Evolutionary conservation across 2,113 vertebrate genomes (phyloP), one percentile per base, ranked within the genome.

Genomic region (Oxyruncus cristatus): DNA sequence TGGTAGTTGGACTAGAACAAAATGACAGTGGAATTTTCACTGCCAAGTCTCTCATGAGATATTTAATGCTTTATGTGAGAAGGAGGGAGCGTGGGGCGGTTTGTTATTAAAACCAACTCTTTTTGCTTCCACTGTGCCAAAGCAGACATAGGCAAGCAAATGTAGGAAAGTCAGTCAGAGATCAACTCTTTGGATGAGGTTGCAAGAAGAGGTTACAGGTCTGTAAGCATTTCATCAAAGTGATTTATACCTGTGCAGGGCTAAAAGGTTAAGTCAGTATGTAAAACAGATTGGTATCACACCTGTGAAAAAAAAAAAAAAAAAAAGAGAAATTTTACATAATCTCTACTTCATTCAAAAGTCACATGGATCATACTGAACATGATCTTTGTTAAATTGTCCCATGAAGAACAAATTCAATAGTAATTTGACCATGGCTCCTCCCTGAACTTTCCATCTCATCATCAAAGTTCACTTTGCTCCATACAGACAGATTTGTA

Each of bases 31-130:
- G 5, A 37, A 39, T 47, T 77, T 73, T 58, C 27, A 30, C 19
- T 72, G 27, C 5, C 37, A 87, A 46, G 14, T 53, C 5, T 53
- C 24, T 49, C 27, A 32, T 8, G 23, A 76, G 7, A 1, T 52
- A 27, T 66, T 66, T 84, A 52, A 55, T 68, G 9, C 66, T 66
- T 56, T 76, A 23, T 21, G 12, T 75, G 27, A 22, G 24, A 93
- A 75, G 24, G 8, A 83, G 16, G 59, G 1, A 20, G 39, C 65
- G 27, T 66, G 6, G 0, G 0, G 1, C 39, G 53, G 35, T 63
- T 41, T 26, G 12, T 44, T 55, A 23, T 5, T 3, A 32, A 73
- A 83, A 65, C 12, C 7, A 50, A 2, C 3, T 20, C 30, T 59
- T 87, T 94, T 8, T 0, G 0, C 30, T 93, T 88, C n/a, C 27